These are phyloP conservation scores for Dryocosmus kuriphilus DNA, from an alignment of 2,888 invertebrate species.

Conservation along the genomic window DNA sequence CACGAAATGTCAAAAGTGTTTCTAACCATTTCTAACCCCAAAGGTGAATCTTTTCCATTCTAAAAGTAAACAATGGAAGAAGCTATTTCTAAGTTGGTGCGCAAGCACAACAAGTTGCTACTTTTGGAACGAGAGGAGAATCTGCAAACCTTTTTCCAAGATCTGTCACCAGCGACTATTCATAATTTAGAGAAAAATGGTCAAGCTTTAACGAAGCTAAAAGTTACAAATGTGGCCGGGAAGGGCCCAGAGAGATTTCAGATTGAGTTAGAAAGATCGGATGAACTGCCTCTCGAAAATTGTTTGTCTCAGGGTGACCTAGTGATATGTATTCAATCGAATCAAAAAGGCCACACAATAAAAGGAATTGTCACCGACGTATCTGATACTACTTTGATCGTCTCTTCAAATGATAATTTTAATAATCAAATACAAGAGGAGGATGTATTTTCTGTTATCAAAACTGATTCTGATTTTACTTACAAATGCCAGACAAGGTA, in stretches of 20 bases:
- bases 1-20: not conserved
- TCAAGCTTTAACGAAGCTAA: constrained; percentile 60
- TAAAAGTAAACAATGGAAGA: constrained; percentile 56
- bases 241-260: constrained; percentile 58
- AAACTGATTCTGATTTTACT: constrained; percentile 64
- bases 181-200: constrained; percentile 59
- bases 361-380: constrained; percentile 58
- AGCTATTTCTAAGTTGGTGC: constrained; percentile 56
- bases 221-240: constrained; percentile 55
- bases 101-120: constrained; percentile 57
- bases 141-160: constrained; percentile 57
- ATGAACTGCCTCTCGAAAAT: constrained; percentile 59
- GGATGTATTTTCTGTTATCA: constrained; percentile 59
- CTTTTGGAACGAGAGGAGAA: constrained; percentile 62
- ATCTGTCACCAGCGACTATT: constrained; percentile 58
- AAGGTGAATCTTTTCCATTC: not conserved
- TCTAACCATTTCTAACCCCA: too few relatives aligned
- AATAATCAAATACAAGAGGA: constrained; percentile 58
- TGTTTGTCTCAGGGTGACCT: constrained; percentile 61
- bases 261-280: constrained; percentile 57
- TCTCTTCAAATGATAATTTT: constrained; percentile 56
- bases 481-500: constrained; percentile 62
- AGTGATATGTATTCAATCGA: constrained; percentile 59
- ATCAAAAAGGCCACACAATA: constrained; percentile 52
- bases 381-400: constrained; percentile 55